These are phyloP conservation scores for Temnothorax nylanderi DNA, from an alignment of 1,140 invertebrate species.

Conservation along the genomic window DNA sequence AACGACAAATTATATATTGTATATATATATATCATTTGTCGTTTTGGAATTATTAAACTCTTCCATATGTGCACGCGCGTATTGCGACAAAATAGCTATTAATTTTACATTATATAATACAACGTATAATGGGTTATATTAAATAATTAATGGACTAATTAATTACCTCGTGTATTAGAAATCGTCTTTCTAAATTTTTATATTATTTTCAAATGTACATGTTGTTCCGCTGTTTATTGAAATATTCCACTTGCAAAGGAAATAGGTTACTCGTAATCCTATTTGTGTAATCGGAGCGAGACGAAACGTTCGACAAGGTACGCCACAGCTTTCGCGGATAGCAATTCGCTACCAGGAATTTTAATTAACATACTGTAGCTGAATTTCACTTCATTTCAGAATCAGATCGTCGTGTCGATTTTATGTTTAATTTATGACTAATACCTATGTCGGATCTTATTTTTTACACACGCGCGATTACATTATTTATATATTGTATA, in stretches of 20 bases:
- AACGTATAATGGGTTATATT: neutral
- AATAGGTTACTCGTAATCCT: conserved; percentile 55
- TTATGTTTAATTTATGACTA: conserved; percentile 24
- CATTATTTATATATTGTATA: conserved; percentile 2
- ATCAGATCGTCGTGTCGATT: conserved; percentile 59
- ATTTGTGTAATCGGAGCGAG: conserved; percentile 67
- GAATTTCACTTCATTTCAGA: conserved; percentile 74
- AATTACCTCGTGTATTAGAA: neutral
- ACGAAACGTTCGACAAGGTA: conserved; percentile 47
- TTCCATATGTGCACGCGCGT: neutral
- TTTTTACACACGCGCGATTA: neutral
- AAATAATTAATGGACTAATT: neutral
- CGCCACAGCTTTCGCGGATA: conserved; percentile 42
- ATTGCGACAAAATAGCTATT: neutral
- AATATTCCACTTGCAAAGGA: conserved; percentile 33
- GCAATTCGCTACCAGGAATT: conserved; percentile 59
- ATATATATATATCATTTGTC: neutral
- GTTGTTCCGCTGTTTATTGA: conserved; percentile 26
- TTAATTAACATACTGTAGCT: conserved; percentile 52
- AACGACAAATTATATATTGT: too few relatives aligned
- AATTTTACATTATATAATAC: neutral
- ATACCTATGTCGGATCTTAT: neutral
- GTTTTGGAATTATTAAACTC: neutral
- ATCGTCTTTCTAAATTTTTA: neutral
- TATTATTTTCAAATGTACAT: neutral